Conservation (phyloP, 1,140 invertebrate genomes). For the Papilio aristodemus region DNA sequence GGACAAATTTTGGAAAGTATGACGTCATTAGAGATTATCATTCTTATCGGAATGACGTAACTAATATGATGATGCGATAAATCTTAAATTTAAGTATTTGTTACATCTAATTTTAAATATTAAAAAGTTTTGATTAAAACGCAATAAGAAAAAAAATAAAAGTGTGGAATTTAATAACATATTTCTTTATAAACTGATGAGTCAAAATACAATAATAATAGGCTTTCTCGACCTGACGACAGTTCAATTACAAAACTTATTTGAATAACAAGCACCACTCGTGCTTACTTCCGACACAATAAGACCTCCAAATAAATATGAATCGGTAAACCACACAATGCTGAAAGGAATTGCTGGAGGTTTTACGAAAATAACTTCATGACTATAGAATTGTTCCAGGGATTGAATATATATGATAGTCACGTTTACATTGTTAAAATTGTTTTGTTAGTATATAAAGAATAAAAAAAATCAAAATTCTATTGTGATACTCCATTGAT, state of each 20-base stretch:
- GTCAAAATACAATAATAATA: not conserved
- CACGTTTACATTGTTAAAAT: not conserved
- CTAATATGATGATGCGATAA: too few species aligned
- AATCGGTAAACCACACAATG: not conserved
- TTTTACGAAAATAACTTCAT: slow-evolving; percentile 12
- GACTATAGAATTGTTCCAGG: not conserved
- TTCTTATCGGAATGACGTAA: too few species aligned
- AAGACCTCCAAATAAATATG: not conserved
- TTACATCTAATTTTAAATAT: too few species aligned
- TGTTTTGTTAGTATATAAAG: not conserved
- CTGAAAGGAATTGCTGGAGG: not conserved
- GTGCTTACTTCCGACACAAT: slow-evolving; percentile 1
- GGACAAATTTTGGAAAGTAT: too few species aligned
- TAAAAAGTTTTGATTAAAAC: too few species aligned
- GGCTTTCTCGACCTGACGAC: not conserved
- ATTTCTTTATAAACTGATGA: not conserved
- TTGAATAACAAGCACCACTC: slow-evolving; percentile 12
- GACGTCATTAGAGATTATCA: too few species aligned
- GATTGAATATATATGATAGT: not conserved
- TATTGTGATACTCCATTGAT: too few species aligned
- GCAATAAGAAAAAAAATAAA: too few species aligned
- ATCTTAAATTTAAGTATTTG: too few species aligned
- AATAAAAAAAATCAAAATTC: not conserved
- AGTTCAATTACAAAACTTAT: slow-evolving; percentile 20
- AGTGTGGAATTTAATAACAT: not conserved